Evolutionary conservation across 2,797 vertebrate genomes (phyloP), one percentile per base, ranked within the genome.

Genomic region (Myripristis jacobus): DNA sequence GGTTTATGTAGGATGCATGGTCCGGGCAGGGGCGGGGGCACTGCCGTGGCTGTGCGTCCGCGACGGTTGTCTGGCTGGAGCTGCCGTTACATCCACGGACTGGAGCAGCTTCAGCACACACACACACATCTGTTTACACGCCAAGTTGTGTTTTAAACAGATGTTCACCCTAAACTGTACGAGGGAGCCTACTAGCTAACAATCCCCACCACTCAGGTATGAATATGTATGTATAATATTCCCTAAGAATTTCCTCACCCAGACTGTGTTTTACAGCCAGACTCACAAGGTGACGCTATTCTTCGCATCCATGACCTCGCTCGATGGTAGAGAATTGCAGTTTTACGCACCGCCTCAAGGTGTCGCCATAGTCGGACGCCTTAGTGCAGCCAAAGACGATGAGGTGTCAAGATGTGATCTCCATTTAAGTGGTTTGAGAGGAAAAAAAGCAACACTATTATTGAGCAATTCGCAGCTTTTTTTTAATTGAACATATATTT

Each of bases 231-330:
- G 25, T 68, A 6, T 43, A 31, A 3, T 43, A 2, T 46, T 62
- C 22, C 73, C 5, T 22, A 54, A 36, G 61, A 21, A 66, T 77
- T 1, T 27, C 8, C 22, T 24, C 44, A 1, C 55, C 64, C 87
- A 92, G 90, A 91, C 90, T 47, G 74, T 29, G 8, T 73, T 47
- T 87, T 63, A 84, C 72, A 34, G 10, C 63, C 88, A 93, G 91
- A 93, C 92, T 89, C 92, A 85, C 89, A 67, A 25, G 91, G 82
- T 69, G 92, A 90, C 90, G 88, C 90, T 92, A 79, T 87, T 44
- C 36, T 41, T 67, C 63, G 8, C 44, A 54, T 68, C 54, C 54
- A 15, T 77, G 77, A 83, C 82, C 83, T 76, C 73, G 13, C 13
- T 22, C 63, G 69, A 31, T 7, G 71, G 70, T 63, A 22, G 75